Conservation (phyloP, 2,113 vertebrate genomes). For the Cricetomys ansorgei region DNA sequence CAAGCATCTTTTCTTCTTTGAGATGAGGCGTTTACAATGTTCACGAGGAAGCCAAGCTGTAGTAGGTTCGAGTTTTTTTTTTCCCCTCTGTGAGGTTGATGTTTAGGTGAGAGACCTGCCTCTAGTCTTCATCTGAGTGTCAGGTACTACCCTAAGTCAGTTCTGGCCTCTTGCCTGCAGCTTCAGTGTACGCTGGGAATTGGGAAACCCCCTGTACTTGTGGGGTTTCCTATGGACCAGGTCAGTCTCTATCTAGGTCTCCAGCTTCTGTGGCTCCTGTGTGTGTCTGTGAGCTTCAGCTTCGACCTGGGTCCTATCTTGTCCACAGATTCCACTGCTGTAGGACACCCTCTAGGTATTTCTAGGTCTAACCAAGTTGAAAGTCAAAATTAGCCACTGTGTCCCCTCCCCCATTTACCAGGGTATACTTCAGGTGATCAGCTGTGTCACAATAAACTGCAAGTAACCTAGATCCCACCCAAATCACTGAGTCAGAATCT, state of each 20-base stretch:
- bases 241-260: too few relatives aligned
- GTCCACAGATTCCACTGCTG: not conserved
- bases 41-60: not conserved
- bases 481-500: not conserved
- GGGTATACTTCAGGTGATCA: not conserved
- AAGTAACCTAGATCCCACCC: not conserved
- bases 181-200: not conserved
- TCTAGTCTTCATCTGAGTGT: not conserved
- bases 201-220: not conserved
- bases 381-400: not conserved
- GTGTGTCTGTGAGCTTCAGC: not conserved
- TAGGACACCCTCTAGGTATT: not conserved
- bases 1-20: not conserved
- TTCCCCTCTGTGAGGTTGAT: not conserved
- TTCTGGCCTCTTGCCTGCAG: not conserved
- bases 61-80: not conserved
- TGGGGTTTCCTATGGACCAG: too few relatives aligned
- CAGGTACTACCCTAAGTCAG: not conserved
- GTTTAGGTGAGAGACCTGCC: not conserved
- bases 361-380: not conserved
- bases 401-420: not conserved
- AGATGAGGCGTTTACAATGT: not conserved
- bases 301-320: not conserved
- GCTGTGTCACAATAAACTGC: not conserved
- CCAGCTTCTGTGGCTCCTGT: not conserved